Evolutionary conservation across 2,113 vertebrate genomes (phyloP).

Genomic region (Galbula dea): DNA sequence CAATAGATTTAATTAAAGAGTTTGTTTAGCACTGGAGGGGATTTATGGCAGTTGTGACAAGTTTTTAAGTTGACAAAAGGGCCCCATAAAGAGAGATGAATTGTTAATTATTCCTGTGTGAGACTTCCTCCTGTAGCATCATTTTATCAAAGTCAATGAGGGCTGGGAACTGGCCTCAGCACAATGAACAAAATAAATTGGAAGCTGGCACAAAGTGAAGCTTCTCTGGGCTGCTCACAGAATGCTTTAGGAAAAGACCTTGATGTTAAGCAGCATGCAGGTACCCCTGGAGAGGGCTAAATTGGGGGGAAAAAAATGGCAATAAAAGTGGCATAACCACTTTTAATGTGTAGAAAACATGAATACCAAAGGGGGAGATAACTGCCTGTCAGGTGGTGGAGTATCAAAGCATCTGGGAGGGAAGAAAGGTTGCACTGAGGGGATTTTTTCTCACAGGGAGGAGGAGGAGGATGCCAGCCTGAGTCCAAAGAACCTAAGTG

Average conservation of each 20-base stretch:
- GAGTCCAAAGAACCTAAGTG: not conserved
- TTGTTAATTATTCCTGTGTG: not conserved
- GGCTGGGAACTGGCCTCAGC: not conserved
- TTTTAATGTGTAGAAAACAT: rapidly evolving
- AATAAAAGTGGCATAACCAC: not conserved
- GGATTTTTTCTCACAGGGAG: not conserved
- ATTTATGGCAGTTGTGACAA: slow-evolving; percentile 40
- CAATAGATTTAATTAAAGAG: slow-evolving; percentile 27
- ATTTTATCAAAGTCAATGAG: not conserved
- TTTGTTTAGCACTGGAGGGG: slow-evolving; percentile 5
- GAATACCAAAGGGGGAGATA: not conserved
- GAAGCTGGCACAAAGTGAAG: not conserved
- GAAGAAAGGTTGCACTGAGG: not conserved
- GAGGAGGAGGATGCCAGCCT: not conserved
- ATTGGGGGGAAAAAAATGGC: not conserved
- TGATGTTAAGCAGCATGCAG: not conserved
- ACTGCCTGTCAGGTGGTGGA: not conserved
- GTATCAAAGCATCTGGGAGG: not conserved
- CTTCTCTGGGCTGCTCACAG: not conserved
- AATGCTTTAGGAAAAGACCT: not conserved
- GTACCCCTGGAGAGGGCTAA: not conserved
- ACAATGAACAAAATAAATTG: not conserved
- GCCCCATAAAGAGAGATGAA: slow-evolving; percentile 35
- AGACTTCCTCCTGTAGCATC: not conserved
- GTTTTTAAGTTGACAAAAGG: slow-evolving; percentile 25